Base-by-base conservation (phyloP, 92 coral and sea anemone species). In the Porites evermanni region DNA sequence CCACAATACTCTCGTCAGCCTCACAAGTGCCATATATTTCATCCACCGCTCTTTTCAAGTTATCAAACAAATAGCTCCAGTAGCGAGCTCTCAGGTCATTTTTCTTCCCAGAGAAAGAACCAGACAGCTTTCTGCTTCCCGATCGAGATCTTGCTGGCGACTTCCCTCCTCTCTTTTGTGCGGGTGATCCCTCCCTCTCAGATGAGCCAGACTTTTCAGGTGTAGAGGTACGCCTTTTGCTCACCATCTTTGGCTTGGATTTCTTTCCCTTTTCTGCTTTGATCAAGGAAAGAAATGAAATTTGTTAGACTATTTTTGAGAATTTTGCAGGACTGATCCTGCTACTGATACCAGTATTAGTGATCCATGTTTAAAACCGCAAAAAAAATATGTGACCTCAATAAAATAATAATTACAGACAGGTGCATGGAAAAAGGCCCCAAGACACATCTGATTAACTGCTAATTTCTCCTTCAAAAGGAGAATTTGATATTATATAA, bases 11-110 rank as follows among this genome's bases (percentile, higher is more conserved):
- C 81, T 97, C 97, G 65, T 97, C 99, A 2, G 94, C 87, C 79
- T 97, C 99, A 79, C 99, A 97, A 1, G 99, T 97, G 79, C 97
- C 93, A 74, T 97, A 97, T 63, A 97, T 97, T 78, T 97, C 99
- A 90, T 97, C 99, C 26, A 97, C 99, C 17, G 99, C 99, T 66
- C 99, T 90, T 88, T 92, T 97, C 32, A 97, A 89, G 79, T 97
- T 97, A 79, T 97, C 99, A 92, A 97, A 97, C 86, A 97, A 78
- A 86, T 97, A 97, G 58, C 97, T 95, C 99, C 99, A 97, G 78
- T 97, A 97, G 18, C 99, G 89, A 2, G 99, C 99, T 60, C 99
- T 89, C 32, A 97, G 92, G 29, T 97, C 99, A 67, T 92, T 93
- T 78, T 95, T 97, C 82, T 92, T 95, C 72, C 95, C 95, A 1